Evolutionary conservation across 2,888 invertebrate genomes (phyloP), one percentile per base, ranked within the genome.

Genomic region (Diachrysia chrysitis): DNA sequence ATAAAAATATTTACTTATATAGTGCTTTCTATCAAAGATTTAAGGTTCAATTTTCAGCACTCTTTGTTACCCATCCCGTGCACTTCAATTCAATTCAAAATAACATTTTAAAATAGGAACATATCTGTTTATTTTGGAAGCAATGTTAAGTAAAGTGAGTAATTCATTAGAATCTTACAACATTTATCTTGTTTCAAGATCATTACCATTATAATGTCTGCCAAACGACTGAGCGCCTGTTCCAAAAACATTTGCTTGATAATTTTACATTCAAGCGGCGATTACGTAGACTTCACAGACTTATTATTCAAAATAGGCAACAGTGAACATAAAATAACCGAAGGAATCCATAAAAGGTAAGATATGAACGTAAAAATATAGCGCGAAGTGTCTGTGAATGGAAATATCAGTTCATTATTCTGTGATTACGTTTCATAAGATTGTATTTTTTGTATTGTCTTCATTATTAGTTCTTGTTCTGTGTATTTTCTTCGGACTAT

Each of bases 251-350:
- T 83, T 83, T 70, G 60, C 74, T 73, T 83, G 79, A 80, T 77
- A 83, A 80, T 83, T 78, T 78, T 63, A 76, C 65, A 77, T 65
- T 59, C 73, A 73, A 70, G 71, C 64, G 67, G 71, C 74, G 72
- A 78, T 75, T 69, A 76, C 73, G 69, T 69, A 73, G 69, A 78
- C 70, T 65, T 58, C 69, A 79, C 78, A 71, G 69, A 73, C 73
- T 76, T 82, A 82, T 81, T 82, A 81, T 80, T 76, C 83, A 76
- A 78, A 81, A 76, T 78, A 79, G 75, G 73, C 63, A 64, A 65
- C 66, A 51, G 66, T 78, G 64, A 76, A 73, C 76, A 82, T 74
- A 68, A 73, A 82, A 76, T 80, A 82, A 80, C 67, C 60, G 62
- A 58, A 70, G 32, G 59, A 74, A 69, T 66, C 69, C 71, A 71